Conservation (phyloP, 1,140 invertebrate species). For the Drosophila sp. region DNA sequence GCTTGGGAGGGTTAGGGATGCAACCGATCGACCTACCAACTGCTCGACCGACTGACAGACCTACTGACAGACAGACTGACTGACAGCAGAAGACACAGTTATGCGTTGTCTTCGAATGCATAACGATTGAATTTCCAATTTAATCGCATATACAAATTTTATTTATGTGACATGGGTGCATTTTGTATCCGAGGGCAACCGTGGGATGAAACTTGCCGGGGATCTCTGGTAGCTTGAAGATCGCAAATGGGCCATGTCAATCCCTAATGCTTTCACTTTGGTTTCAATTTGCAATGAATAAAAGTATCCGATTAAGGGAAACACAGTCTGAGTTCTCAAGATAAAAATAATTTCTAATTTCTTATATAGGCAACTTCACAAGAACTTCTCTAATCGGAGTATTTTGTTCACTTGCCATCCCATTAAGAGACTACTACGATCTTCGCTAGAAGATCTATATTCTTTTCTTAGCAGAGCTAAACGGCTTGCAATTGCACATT, state of each 20-base stretch:
- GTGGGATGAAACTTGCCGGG: slow-evolving; percentile 59
- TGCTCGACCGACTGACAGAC: slow-evolving; percentile 26
- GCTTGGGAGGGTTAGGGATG: slow-evolving; percentile 53
- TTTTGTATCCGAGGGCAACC: slow-evolving; percentile 61
- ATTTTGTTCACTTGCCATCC: background rate
- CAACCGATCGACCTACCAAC: slow-evolving; percentile 38
- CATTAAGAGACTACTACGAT: slow-evolving; percentile 47
- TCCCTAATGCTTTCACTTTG: slow-evolving; percentile 51
- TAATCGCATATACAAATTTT: slow-evolving; percentile 83
- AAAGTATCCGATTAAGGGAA: slow-evolving; percentile 3
- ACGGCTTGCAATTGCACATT: slow-evolving; percentile 49
- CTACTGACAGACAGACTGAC: slow-evolving; percentile 47
- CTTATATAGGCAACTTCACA: background rate
- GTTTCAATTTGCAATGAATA: slow-evolving; percentile 35
- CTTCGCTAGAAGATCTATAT: slow-evolving; percentile 47
- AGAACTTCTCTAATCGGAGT: background rate
- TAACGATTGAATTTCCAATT: slow-evolving; percentile 83
- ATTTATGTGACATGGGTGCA: slow-evolving; percentile 80
- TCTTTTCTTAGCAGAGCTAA: slow-evolving; percentile 21
- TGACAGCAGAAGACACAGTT: slow-evolving; percentile 54
- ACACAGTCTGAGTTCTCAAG: background rate
- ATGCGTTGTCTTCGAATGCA: slow-evolving; percentile 59
- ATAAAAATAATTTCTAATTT: background rate
- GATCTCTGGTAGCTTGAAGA: slow-evolving; percentile 36
- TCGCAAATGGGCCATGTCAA: slow-evolving; percentile 75